These are phyloP conservation scores for Cryptophagus acutangulus DNA, from an alignment of 2,888 invertebrate genomes.

Conservation along the genomic window DNA sequence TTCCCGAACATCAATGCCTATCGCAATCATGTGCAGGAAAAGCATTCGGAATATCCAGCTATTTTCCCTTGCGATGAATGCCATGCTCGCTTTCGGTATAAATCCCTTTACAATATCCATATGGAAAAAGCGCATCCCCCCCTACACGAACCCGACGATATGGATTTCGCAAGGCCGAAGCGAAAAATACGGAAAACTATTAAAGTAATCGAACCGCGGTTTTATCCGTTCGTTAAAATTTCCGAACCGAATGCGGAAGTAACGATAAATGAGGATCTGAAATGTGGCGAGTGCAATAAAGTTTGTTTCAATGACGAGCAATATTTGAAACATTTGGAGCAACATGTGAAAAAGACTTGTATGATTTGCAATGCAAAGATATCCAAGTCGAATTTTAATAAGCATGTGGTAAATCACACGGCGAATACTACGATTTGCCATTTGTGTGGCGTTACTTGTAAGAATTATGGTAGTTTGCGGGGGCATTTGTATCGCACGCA, in stretches of 20 bases:
- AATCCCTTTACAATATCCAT: constrained; percentile 29
- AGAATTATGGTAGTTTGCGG: constrained; percentile 33
- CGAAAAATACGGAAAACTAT: too few relatives aligned
- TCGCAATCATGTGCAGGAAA: constrained; percentile 12
- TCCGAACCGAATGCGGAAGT: too few relatives aligned
- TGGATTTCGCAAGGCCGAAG: too few relatives aligned
- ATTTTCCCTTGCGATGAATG: too few relatives aligned
- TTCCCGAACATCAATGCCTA: constrained; percentile 16
- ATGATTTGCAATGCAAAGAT: constrained; percentile 35
- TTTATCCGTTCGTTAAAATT: too few relatives aligned
- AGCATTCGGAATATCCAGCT: too few relatives aligned
- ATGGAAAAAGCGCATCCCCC: constrained; percentile 23
- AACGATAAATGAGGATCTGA: constrained; percentile 1
- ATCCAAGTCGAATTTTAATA: constrained; percentile 34
- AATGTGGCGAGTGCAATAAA: constrained; percentile 26
- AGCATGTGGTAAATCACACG: constrained; percentile 35
- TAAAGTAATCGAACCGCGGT: too few relatives aligned
- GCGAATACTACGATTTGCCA: constrained; percentile 36
- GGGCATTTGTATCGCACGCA: constrained; percentile 33
- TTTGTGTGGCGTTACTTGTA: constrained; percentile 36
- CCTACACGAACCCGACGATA: too few relatives aligned
- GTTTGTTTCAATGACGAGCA: constrained; percentile 22
- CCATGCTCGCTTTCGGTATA: constrained; percentile 29
- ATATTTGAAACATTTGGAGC: constrained; percentile 28
- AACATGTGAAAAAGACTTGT: constrained; percentile 36